A percentile compares a stretch with the other conserved stretches of the same genome.
These are phyloP conservation scores for Candidula unifasciata DNA, from an alignment of 2,888 invertebrate genomes.

Conservation along the genomic window DNA sequence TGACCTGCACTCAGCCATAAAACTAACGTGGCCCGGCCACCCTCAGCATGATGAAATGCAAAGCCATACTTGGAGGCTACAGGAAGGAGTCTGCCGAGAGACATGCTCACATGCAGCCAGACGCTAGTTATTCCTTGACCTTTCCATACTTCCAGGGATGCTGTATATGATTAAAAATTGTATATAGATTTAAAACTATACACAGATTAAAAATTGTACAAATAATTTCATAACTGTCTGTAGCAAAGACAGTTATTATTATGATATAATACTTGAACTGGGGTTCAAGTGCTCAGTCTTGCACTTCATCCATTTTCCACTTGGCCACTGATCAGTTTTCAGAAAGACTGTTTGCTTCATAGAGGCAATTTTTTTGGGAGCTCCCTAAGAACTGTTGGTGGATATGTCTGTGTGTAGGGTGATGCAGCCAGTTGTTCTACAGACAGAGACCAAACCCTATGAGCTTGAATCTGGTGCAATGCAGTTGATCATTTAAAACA, in stretches of 20 bases:
- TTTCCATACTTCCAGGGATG: conserved; percentile 65
- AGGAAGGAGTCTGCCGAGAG: conserved; percentile 63
- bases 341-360: no score
- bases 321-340: no score
- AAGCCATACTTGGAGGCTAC: conserved; percentile 70
- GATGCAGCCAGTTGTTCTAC: no score
- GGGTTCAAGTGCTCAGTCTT: no score
- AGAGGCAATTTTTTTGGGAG: no score
- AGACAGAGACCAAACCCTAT: no score
- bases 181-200: background rate
- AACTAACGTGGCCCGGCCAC: conserved; percentile 64
- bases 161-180: conserved; percentile 36
- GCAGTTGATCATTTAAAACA: no score
- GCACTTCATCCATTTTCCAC: no score
- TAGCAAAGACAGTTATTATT: background rate
- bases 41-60: conserved; percentile 74
- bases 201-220: background rate
- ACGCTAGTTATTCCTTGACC: conserved; percentile 60
- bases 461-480: no score
- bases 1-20: conserved; percentile 65
- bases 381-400: no score
- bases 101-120: conserved; percentile 71
- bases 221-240: background rate
- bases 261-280: background rate
- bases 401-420: no score